These are phyloP conservation scores for Rhineura floridana DNA, from an alignment of 2,113 vertebrate genomes.

Conservation along the genomic window DNA sequence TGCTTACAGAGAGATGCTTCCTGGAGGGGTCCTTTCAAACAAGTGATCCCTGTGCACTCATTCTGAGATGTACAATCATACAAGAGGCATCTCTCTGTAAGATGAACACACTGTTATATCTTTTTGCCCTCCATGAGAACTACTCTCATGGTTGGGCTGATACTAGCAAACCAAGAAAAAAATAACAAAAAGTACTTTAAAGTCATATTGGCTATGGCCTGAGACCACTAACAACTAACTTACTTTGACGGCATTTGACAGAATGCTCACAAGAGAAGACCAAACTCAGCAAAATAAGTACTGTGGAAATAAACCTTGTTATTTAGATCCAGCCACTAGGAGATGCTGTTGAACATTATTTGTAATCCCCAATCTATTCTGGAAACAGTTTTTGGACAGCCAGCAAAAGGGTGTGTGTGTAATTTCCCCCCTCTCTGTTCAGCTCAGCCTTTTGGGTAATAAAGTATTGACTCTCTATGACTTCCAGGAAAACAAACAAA, in stretches of 20 bases:
- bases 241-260: not conserved
- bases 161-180: not conserved
- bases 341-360: conserved; percentile 68
- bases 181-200: not conserved
- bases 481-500: conserved; percentile 17
- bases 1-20: not conserved
- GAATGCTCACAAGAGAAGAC: conserved; percentile 17
- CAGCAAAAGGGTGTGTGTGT: not conserved
- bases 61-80: not conserved
- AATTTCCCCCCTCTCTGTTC: not conserved
- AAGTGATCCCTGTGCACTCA: not conserved
- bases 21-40: not conserved
- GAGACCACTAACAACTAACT: not conserved
- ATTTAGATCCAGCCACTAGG: conserved; percentile 68
- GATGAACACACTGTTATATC: not conserved
- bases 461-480: conserved; percentile 23
- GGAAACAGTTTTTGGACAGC: not conserved
- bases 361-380: not conserved
- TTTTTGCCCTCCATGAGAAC: not conserved
- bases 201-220: not conserved
- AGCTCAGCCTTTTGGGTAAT: not conserved
- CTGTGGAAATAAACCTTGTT: not conserved
- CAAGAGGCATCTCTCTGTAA: not conserved
- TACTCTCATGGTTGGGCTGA: not conserved
- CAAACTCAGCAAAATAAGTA: not conserved